Evolutionary conservation across 2,888 invertebrate species (phyloP).

Genomic region (Dioctria rufipes): DNA sequence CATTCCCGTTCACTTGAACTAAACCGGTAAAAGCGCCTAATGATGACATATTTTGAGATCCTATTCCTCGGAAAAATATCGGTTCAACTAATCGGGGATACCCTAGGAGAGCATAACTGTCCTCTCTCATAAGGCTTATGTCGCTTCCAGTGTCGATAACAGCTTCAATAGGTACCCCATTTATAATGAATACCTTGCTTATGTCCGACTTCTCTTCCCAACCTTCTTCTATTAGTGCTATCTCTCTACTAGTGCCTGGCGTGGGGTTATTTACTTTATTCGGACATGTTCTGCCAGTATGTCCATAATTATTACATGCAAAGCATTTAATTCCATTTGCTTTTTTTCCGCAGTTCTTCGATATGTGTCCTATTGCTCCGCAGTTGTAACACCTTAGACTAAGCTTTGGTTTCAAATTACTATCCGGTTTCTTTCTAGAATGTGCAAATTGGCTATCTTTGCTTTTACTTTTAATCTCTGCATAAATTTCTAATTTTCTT

Average conservation of each 20-base stretch:
- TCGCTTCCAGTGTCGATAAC: background rate
- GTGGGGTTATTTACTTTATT: background rate
- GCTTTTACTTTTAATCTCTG: background rate
- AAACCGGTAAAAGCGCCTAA: too few relatives aligned
- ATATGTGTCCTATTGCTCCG: background rate
- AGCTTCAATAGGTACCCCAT: background rate
- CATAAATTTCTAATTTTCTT: constrained; percentile 57
- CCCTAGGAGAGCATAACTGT: background rate
- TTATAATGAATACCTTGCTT: background rate
- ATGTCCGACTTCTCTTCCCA: background rate
- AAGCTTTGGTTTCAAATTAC: background rate
- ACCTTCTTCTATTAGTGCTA: background rate
- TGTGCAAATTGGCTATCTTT: background rate
- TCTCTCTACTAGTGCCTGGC: background rate
- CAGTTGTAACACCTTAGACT: background rate
- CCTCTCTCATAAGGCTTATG: background rate
- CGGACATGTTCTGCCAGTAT: background rate
- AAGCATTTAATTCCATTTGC: background rate
- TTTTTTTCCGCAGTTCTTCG: background rate
- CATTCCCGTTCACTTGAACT: too few relatives aligned
- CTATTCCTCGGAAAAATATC: background rate
- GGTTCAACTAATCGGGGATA: background rate
- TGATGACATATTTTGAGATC: background rate
- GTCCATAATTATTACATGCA: background rate
- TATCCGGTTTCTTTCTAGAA: too few relatives aligned